Evolutionary conservation across 2,797 vertebrate genomes (phyloP).

Genomic region (Rhinichthys osculus): DNA sequence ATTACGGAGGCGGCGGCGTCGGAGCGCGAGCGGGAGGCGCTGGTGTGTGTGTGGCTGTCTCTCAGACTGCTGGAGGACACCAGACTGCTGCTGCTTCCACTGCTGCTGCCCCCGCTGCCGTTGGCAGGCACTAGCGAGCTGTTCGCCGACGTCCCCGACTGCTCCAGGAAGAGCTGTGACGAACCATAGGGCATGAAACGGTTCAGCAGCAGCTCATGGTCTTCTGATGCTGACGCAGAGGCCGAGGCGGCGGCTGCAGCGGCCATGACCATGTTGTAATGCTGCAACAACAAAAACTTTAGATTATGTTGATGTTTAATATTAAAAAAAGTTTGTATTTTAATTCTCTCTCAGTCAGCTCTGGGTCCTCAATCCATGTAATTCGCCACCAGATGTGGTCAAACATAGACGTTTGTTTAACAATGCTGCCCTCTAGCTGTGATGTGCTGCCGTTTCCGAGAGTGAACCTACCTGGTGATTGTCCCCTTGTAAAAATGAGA

Average conservation of each 20-base stretch:
- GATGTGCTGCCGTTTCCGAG: background rate
- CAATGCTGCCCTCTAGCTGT: conserved; percentile 36
- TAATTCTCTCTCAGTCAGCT: background rate
- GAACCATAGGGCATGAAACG: conserved; percentile 95
- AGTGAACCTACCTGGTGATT: conserved; percentile 91
- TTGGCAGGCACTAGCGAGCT: conserved; percentile 84
- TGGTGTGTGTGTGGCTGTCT: conserved; percentile 86
- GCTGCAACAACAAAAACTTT: conserved; percentile 73
- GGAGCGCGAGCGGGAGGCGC: conserved; percentile 81
- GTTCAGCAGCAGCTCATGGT: conserved; percentile 91
- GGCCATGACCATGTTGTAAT: conserved; percentile 96
- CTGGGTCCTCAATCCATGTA: background rate
- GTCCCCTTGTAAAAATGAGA: conserved; percentile 98
- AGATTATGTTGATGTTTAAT: background rate
- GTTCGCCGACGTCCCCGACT: conserved; percentile 86
- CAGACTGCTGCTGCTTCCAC: conserved; percentile 95
- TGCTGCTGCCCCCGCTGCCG: conserved; percentile 82
- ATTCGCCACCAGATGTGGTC: background rate
- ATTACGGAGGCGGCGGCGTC: conserved; percentile 84
- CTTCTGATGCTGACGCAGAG: conserved; percentile 84
- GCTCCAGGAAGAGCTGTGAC: conserved; percentile 93
- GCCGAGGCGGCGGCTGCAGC: conserved; percentile 91
- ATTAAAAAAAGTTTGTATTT: too few relatives aligned
- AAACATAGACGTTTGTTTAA: background rate
- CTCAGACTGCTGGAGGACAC: conserved; percentile 94